Evolutionary conservation across 2,888 invertebrate genomes (phyloP).

Genomic region (Macrophya annulata): DNA sequence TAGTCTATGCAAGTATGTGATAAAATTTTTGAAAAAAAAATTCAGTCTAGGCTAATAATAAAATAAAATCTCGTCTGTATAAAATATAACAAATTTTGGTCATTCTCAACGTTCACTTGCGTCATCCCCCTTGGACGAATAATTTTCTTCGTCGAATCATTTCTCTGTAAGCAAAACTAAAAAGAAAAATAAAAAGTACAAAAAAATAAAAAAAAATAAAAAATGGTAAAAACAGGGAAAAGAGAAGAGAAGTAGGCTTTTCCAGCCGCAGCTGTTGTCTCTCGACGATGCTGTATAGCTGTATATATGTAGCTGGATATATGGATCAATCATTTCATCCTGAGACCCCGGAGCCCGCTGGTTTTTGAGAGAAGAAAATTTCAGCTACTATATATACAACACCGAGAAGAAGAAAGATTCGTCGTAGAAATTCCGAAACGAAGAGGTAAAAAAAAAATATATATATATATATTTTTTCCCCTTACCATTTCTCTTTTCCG

Average conservation of each 20-base stretch:
- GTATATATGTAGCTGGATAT: conserved; percentile 2
- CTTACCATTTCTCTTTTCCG: not conserved
- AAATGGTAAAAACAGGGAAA: not conserved
- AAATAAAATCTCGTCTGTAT: not conserved
- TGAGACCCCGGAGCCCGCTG: not conserved
- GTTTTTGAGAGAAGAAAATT: not conserved
- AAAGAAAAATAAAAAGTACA: not conserved
- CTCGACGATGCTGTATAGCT: not conserved
- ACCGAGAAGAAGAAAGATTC: not conserved
- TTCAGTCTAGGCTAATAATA: not conserved
- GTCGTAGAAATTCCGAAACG: not conserved
- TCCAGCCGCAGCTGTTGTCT: conserved; percentile 31
- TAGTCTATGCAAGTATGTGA: not conserved
- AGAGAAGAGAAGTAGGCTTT: not conserved
- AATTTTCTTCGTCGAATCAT: not conserved
- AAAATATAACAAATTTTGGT: not conserved
- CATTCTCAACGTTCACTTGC: not conserved
- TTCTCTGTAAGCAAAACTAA: too few relatives aligned
- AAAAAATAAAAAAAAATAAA: not conserved
- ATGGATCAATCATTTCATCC: conserved; percentile 44
- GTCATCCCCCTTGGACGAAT: not conserved
- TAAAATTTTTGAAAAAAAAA: not conserved
- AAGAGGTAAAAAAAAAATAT: not conserved
- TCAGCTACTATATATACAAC: not conserved
- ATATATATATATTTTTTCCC: too few relatives aligned